These are phyloP conservation scores for Centropus bengalensis DNA, from an alignment of 2,113 vertebrate genomes.

Conservation along the genomic window DNA sequence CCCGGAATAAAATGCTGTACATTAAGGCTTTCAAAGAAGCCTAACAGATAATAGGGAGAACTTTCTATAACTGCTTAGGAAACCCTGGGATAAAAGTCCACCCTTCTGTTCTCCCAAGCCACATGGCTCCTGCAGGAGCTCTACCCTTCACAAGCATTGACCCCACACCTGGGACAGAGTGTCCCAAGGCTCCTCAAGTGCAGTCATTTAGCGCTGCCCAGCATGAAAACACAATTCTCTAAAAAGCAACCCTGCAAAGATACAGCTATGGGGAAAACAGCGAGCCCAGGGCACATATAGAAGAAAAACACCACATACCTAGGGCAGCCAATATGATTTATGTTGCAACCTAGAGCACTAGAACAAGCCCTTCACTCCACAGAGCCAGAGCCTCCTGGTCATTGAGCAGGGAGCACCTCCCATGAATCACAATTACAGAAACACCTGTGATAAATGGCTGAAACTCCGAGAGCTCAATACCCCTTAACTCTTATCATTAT, in stretches of 20 bases:
- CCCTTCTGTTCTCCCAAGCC: not conserved
- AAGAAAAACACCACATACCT: not conserved
- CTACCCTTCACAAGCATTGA: not conserved
- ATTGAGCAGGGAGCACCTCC: not conserved
- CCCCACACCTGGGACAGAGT: not conserved
- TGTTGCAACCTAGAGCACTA: not conserved
- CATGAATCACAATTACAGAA: constrained; percentile 67
- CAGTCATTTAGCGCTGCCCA: not conserved
- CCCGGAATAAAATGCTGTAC: not conserved
- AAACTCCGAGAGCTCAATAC: constrained; percentile 27
- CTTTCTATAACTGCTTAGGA: not conserved
- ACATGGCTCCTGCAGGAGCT: not conserved
- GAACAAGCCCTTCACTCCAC: not conserved
- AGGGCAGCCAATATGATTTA: constrained; percentile 44
- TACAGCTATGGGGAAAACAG: not conserved
- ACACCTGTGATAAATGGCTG: constrained; percentile 46
- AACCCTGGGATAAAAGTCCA: not conserved
- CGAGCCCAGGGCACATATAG: not conserved
- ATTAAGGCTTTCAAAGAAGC: not conserved
- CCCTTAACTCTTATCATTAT: not conserved
- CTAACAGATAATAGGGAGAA: not conserved
- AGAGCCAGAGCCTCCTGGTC: constrained; percentile 12
- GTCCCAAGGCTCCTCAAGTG: not conserved
- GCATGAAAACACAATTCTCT: not conserved
- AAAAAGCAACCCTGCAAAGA: not conserved